Conservation (phyloP, 2,113 vertebrate species). For the Pollachius pollachius region DNA sequence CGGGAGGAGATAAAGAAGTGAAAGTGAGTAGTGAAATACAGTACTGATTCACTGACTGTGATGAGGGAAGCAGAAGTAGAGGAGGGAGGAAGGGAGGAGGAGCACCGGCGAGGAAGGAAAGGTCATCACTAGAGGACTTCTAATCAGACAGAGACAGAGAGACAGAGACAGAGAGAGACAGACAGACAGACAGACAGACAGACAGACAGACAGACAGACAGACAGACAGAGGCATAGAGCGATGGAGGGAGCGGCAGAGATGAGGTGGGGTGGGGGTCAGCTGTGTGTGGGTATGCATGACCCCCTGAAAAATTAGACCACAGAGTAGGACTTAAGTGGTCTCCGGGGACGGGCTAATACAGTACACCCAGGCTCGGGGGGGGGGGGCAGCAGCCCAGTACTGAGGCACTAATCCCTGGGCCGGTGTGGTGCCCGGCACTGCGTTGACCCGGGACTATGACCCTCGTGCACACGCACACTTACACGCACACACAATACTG, state of each 20-base stretch:
- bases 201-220: background rate
- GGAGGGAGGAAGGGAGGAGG: background rate
- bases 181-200: background rate
- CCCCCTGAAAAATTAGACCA: conserved; percentile 10
- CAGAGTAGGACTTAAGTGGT: conserved; percentile 21
- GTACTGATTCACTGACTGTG: background rate
- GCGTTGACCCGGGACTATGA: conserved; percentile 1
- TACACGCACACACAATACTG: background rate
- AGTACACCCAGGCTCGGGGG: conserved; percentile 19
- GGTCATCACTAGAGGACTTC: background rate
- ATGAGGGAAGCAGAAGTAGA: background rate
- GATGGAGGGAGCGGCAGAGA: no score
- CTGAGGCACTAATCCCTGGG: conserved; percentile 31
- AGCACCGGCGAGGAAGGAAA: background rate
- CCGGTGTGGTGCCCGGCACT: conserved; percentile 1
- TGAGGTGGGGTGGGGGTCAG: no score
- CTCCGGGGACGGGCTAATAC: conserved; percentile 13
- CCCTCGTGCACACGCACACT: background rate
- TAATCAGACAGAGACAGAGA: background rate
- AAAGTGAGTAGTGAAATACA: conserved; percentile 17
- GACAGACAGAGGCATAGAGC: background rate
- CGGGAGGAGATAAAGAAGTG: background rate
- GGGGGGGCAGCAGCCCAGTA: conserved; percentile 21
- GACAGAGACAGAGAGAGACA: background rate
- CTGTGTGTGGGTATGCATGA: no score